Conservation (phyloP, 2,113 vertebrate genomes). For the Leptobrachium ailaonicum region DNA sequence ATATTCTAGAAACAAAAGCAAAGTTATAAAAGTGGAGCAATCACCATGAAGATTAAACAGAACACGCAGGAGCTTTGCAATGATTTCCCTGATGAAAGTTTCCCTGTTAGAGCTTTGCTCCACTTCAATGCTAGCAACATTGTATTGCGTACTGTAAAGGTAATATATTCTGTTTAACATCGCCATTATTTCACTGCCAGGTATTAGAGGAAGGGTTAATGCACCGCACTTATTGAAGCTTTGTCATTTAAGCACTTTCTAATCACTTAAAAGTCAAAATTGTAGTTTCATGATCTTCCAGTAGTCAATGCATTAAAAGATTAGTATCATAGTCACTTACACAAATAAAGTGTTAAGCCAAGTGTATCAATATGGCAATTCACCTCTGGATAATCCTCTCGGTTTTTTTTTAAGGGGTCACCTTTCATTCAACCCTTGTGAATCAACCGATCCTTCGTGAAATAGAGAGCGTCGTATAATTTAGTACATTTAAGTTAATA, state of each 20-base stretch:
- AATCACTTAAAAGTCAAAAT: conserved; percentile 7
- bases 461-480: too few relatives aligned
- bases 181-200: not conserved
- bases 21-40: too few relatives aligned
- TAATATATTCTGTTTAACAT: not conserved
- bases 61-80: too few relatives aligned
- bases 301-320: conserved; percentile 17
- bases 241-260: conserved; percentile 11
- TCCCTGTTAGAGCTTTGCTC: too few relatives aligned
- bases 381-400: not conserved
- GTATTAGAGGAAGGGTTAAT: not conserved
- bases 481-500: too few relatives aligned
- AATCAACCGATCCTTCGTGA: too few relatives aligned
- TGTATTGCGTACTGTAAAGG: not conserved
- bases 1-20: too few relatives aligned
- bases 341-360: conserved; percentile 16
- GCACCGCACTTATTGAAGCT: not conserved
- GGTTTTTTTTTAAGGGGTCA: too few relatives aligned
- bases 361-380: not conserved
- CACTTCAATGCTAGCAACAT: too few relatives aligned
- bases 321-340: conserved; percentile 25
- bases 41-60: too few relatives aligned
- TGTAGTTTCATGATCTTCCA: conserved; percentile 1
- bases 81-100: too few relatives aligned
- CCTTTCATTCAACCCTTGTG: too few relatives aligned